Evolutionary conservation across 1,140 invertebrate species (phyloP), one percentile per base, ranked within the genome.

Genomic region (Anadara kagoshimensis): DNA sequence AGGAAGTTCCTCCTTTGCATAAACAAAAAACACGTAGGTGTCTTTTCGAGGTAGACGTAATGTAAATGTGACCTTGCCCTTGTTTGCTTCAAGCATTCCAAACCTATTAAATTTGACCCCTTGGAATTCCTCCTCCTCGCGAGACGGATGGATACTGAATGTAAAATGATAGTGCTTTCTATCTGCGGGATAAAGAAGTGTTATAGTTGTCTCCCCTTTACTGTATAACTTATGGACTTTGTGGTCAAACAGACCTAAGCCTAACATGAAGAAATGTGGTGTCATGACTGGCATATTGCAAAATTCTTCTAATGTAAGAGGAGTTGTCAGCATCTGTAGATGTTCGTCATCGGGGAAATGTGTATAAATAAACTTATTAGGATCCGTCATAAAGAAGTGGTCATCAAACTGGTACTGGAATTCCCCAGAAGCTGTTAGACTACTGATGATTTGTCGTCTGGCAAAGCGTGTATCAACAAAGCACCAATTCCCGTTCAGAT

Each of bases 361-460:
- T 0, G 91, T 90, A 79, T 87, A 90, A 45, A 91, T 90, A 62
- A 92, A 79, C 36, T 89, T 85, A 22, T 90, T 85, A 5, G 91
- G 91, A 80, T 91, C 90, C 10, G 90, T 82, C 72, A 86, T 68
- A 75, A 89, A 89, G 72, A 88, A 89, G 64, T 88, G 88, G 53
- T 83, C 80, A 63, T 88, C 87, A 12, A 89, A 74, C 65, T 86
- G 82, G 68, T 88, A 88, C 20, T 83, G 80, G 63, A 86, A 76
- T 49, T 84, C 79, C 22, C 78, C 78, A 20, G 73, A 73, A 8
- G 66, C 66, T 20, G 73, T 73, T 56, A 85, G 80, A n/a, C n/a
- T n/a, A n/a, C n/a, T n/a, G n/a, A n/a, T n/a, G 56, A 87, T 80
- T 24, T 86, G 74, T 44, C 88, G 66, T 11, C 86, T 80, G 29